Evolutionary conservation across 2,888 invertebrate genomes (phyloP).

Genomic region (Tineola bisselliella): DNA sequence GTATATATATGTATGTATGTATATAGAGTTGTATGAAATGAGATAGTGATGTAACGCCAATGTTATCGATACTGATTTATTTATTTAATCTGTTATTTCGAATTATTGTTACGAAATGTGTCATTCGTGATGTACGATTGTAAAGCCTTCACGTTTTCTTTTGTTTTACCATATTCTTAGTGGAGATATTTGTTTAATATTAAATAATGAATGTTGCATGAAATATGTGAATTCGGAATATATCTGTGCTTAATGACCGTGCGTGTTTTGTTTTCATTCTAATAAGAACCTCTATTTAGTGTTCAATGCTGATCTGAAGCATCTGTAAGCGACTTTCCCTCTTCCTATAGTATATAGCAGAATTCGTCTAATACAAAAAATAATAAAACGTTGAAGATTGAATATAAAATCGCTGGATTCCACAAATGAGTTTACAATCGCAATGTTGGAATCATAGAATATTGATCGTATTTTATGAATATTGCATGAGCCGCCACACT

Average conservation of each 20-base stretch:
- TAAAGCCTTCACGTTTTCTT: too few species aligned
- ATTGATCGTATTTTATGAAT: neutral
- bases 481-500: neutral
- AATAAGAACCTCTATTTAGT: too few species aligned
- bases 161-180: too few species aligned
- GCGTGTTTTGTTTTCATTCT: neutral
- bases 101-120: too few species aligned
- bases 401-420: neutral
- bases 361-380: too few species aligned
- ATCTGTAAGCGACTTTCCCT: too few species aligned
- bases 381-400: neutral
- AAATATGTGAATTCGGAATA: neutral
- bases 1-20: neutral
- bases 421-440: neutral
- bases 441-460: neutral
- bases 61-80: neutral
- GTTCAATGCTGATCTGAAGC: too few species aligned
- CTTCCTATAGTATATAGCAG: too few species aligned
- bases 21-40: neutral
- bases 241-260: neutral
- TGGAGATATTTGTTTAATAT: too few species aligned
- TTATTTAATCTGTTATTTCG: too few species aligned
- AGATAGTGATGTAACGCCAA: neutral
- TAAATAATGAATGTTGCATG: neutral
- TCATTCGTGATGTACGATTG: too few species aligned